A percentile compares a stretch with the other conserved stretches of the same genome.
Evolutionary conservation across 2,113 vertebrate genomes (phyloP).

Genomic region (Rissa tridactyla): DNA sequence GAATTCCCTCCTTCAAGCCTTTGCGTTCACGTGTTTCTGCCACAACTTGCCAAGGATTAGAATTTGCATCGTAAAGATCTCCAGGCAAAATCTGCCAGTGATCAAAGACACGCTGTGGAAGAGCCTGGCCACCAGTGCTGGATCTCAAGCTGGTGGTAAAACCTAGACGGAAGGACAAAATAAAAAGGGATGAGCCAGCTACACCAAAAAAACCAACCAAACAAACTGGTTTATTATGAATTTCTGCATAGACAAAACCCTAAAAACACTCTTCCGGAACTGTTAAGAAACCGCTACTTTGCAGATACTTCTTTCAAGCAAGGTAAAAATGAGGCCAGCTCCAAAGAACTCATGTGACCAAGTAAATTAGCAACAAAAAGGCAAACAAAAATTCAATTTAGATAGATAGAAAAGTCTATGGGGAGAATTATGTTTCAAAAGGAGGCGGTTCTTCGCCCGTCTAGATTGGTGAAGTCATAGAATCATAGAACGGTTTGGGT

Average conservation of each 20-base stretch:
- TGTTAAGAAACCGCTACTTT: not conserved
- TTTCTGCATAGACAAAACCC: not conserved
- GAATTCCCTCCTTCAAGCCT: conserved; percentile 59
- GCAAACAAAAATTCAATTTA: not conserved
- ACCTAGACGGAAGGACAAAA: not conserved
- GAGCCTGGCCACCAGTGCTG: conserved; percentile 61
- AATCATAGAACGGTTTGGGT: not conserved
- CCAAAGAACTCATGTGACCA: not conserved
- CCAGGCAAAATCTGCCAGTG: conserved; percentile 67
- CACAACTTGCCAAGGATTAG: conserved; percentile 30
- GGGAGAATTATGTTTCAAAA: not conserved
- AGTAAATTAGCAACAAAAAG: not conserved
- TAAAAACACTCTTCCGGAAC: not conserved
- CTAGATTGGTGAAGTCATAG: too few relatives aligned
- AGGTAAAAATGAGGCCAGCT: not conserved
- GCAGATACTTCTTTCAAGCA: not conserved
- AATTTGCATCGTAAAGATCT: conserved; percentile 32
- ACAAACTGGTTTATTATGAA: not conserved
- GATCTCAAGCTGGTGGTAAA: conserved; percentile 56
- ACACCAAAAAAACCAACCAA: not conserved
- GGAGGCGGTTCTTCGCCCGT: not conserved
- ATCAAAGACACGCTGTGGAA: conserved; percentile 62
- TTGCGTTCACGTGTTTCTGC: conserved; percentile 51
- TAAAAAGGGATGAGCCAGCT: not conserved
- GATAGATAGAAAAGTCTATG: fast-evolving